Evolutionary conservation across 2,888 invertebrate genomes (phyloP), one percentile per base, ranked within the genome.

Genomic region (Drosophila longiperda): DNA sequence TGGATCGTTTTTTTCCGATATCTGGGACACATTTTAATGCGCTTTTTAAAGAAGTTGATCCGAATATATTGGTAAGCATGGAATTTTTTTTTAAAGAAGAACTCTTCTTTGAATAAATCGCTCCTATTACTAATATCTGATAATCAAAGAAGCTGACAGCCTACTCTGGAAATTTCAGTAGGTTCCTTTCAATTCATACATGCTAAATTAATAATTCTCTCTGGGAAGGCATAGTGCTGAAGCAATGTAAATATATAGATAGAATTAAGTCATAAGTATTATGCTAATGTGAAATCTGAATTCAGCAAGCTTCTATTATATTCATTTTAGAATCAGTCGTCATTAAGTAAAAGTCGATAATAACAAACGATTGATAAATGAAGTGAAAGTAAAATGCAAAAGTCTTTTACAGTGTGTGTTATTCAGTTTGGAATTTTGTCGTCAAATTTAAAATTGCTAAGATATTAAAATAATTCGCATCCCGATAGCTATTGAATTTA

Each of bases 311-410:
- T 26, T 23, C 29, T 4, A 20, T 17, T 5, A 12, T 5, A 40
- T 17, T 59, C 26, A 55, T 26, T 59, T 40, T n/a, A 72, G 42
- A 55, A 11, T 3, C 15, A 8, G 2, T 33, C 17, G 26, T 9
- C 11, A 9, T 38, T 26, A 23, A 42, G 36, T 8, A 11, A 8
- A 3, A 15, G 34, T 34, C 55, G 62, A 38, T 29, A 6, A 62
- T 50, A n/a, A 1, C 17, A 40, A 23, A 42, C 17, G 33, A 2
- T 26, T 15, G n/a, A 11, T 1, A 0, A 1, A 29, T 17, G 33
- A 33, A 53, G 15, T 23, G 1, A 11, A 42, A 33, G n/a, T 48
- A 48, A 40, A n/a, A 74, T 73, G 75, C 9, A 9, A 32, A 74
- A 40, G 1, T 40, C 15, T 48, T 12, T 65, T 1, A n/a, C n/a